A percentile compares a stretch with the other conserved stretches of the same genome.
These are phyloP conservation scores for Alouatta palliata DNA, from an alignment of 2,113 vertebrate genomes.

Conservation along the genomic window DNA sequence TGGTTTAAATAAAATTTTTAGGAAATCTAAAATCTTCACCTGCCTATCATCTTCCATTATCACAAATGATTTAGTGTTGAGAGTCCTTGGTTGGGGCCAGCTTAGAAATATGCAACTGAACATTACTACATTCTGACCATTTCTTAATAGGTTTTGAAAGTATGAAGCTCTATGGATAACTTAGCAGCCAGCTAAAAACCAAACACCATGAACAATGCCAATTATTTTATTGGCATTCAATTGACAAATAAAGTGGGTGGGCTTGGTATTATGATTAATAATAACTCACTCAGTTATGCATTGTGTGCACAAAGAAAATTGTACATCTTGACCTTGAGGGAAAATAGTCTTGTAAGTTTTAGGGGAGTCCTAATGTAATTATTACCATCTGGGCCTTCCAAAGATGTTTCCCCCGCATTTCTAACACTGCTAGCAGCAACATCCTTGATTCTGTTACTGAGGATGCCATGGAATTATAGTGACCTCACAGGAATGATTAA, in stretches of 20 bases:
- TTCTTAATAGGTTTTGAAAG: not conserved
- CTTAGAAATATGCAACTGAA: not conserved
- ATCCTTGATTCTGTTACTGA: conserved; percentile 35
- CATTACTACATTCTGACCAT: not conserved
- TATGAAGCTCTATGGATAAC: not conserved
- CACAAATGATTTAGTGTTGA: not conserved
- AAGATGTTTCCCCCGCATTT: not conserved
- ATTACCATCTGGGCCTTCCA: conserved; percentile 57
- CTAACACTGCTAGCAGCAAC: conserved; percentile 50
- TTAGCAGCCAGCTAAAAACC: not conserved
- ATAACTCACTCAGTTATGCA: conserved; percentile 60
- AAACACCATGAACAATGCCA: conserved; percentile 30
- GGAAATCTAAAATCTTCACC: conserved; percentile 11
- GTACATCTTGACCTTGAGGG: conserved; percentile 51
- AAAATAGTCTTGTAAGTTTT: conserved; percentile 55
- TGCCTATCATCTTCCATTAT: not conserved
- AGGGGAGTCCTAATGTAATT: conserved; percentile 38
- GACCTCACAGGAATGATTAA: conserved; percentile 60
- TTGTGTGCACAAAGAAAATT: conserved; percentile 58
- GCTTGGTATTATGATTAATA: conserved; percentile 66
- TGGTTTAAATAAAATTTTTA: not conserved
- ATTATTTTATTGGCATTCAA: conserved; percentile 67
- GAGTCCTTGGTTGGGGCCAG: not conserved
- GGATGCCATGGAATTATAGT: not conserved
- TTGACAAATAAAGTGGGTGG: conserved; percentile 59